Base-by-base conservation (phyloP, 2,113 vertebrate species). In the Poecilia latipinna region DNA sequence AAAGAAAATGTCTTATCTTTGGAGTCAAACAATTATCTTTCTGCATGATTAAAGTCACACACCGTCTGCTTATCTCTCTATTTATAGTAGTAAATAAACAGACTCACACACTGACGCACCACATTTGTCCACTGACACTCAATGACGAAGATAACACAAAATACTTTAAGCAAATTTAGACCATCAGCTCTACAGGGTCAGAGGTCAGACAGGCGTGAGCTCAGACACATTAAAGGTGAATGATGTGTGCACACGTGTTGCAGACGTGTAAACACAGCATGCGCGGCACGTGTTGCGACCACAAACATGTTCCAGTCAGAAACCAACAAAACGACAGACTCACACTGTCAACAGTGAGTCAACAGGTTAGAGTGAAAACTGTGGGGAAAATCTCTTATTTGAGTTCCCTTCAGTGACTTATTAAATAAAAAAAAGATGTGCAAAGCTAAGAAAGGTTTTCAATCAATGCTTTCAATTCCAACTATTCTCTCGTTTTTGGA, bases 1-100 rank as follows among this genome's bases (percentile, higher is more conserved):
- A 11, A 65, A 65, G 12, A 8, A 24, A 22, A 4, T 35, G 19
- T 22, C 19, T 33, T 29, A 57, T 37, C 60, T 37, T 61, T 37
- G 63, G 69, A 37, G 44, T 70, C 29, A 63, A 26, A 3, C 37
- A 65, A 29, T 72, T 8, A 61, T 80, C 62, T 29, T 35, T 13
- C 78, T 67, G 42, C 82, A 71, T 88, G 89, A 35, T 37, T 44
- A 0, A 1, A 78, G 83, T 87, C 87, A 89, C 85, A 83, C 89
- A 88, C 11, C 37, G n/a, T 39, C 33, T 77, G 77, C 85, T 80
- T 83, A 85, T 85, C 48, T 74, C 63, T 78, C 12, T 1, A 3
- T 65, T 74, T 32, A 67, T 57, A 60, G 63, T 26, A 8, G 67
- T 26, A 78, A 82, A 79, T 69, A 68, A 76, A 29, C 72, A 70